Evolutionary conservation across 2,113 vertebrate species (phyloP).

Genomic region (Hypocryptadius cinnamomeus): DNA sequence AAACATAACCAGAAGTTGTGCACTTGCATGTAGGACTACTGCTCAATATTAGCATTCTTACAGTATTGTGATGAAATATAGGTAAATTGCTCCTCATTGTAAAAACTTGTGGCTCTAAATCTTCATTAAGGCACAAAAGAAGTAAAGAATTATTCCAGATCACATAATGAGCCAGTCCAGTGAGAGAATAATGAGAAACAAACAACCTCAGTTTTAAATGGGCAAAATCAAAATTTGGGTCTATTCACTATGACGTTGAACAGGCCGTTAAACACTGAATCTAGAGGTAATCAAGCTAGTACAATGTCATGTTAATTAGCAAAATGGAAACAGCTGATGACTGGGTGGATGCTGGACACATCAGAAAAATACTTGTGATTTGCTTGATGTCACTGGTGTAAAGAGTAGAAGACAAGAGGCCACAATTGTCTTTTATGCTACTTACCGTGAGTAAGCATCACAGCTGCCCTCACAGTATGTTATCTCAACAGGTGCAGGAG

Average conservation of each 20-base stretch:
- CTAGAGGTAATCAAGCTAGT: not conserved
- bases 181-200: not conserved
- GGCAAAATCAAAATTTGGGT: not conserved
- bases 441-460: slow-evolving; percentile 61
- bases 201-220: not conserved
- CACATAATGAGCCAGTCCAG: not conserved
- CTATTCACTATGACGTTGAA: not conserved
- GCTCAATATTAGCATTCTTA: not conserved
- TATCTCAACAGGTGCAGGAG: slow-evolving; percentile 44
- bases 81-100: not conserved
- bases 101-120: not conserved
- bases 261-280: not conserved
- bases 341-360: not conserved
- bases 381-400: not conserved
- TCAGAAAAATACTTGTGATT: not conserved
- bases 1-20: not conserved
- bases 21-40: not conserved
- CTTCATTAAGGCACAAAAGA: not conserved
- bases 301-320: not conserved
- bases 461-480: slow-evolving; percentile 69
- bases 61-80: not conserved
- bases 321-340: not conserved
- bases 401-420: not conserved
- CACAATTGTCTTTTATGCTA: not conserved
- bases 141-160: not conserved